A percentile compares a stretch with the other conserved stretches of the same genome.
Conservation (phyloP, 2,888 invertebrate genomes). For the Cephonodes hylas region DNA sequence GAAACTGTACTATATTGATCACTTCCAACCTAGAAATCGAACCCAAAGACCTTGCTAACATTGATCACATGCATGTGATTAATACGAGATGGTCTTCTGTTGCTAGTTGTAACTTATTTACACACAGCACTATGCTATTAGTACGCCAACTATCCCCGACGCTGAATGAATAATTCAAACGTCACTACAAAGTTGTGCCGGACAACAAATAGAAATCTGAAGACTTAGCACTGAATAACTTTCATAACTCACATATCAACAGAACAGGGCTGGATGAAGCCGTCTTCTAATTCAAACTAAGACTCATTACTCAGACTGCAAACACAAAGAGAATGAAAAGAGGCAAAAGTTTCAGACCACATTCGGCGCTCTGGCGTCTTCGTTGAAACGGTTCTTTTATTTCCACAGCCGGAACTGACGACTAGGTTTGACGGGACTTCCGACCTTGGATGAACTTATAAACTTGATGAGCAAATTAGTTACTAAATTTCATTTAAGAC, state of each 20-base stretch:
- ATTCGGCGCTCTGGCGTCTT: background rate
- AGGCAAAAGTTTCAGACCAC: constrained; percentile 40
- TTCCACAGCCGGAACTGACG: background rate
- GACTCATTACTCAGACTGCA: constrained; percentile 60
- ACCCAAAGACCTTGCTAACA: too few relatives aligned
- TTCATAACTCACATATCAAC: background rate
- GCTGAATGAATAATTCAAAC: too few relatives aligned
- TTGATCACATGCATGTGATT: too few relatives aligned
- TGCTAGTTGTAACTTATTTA: too few relatives aligned
- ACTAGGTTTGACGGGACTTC: background rate
- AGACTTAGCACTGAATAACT: background rate
- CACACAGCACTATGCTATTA: too few relatives aligned
- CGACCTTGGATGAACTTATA: background rate
- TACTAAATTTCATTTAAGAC: too few relatives aligned
- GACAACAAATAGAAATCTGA: background rate
- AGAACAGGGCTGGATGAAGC: background rate
- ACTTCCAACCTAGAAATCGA: too few relatives aligned
- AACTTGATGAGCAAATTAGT: too few relatives aligned
- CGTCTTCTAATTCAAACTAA: constrained; percentile 40
- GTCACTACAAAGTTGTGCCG: too few relatives aligned
- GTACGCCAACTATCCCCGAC: too few relatives aligned
- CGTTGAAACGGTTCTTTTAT: constrained; percentile 5
- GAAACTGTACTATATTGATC: too few relatives aligned
- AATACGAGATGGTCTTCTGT: too few relatives aligned
- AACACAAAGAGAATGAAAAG: constrained; percentile 42